Evolutionary conservation across 2,797 vertebrate genomes (phyloP).

Genomic region (Phyllotis vaccarum): DNA sequence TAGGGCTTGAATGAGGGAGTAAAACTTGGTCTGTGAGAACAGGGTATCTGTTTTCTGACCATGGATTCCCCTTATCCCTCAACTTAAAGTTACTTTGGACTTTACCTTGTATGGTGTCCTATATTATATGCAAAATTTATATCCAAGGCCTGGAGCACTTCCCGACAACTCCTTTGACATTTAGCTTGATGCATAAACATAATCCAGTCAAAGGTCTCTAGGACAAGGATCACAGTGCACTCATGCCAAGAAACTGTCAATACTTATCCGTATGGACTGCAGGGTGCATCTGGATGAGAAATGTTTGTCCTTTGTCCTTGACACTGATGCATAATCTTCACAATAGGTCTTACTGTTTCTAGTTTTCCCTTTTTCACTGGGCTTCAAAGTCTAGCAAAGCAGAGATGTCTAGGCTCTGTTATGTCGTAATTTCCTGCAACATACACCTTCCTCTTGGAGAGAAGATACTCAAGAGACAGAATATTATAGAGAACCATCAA

Average conservation of each 20-base stretch:
- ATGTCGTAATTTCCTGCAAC: background rate
- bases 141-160: background rate
- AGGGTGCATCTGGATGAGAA: background rate
- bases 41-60: background rate
- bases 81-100: background rate
- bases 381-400: background rate
- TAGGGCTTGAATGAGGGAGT: background rate
- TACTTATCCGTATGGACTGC: background rate
- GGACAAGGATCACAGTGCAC: background rate
- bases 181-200: background rate
- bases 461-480: background rate
- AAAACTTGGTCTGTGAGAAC: background rate
- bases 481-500: background rate
- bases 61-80: background rate
- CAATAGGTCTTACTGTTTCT: too few relatives aligned
- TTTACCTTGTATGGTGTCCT: background rate
- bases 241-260: background rate
- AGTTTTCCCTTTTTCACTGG: background rate
- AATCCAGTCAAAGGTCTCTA: background rate
- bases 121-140: background rate
- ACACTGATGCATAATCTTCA: background rate
- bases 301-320: background rate
- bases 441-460: background rate
- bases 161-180: background rate
- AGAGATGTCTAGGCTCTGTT: background rate